Conservation (phyloP, 2,113 vertebrate species). For the Quiscalus mexicanus region DNA sequence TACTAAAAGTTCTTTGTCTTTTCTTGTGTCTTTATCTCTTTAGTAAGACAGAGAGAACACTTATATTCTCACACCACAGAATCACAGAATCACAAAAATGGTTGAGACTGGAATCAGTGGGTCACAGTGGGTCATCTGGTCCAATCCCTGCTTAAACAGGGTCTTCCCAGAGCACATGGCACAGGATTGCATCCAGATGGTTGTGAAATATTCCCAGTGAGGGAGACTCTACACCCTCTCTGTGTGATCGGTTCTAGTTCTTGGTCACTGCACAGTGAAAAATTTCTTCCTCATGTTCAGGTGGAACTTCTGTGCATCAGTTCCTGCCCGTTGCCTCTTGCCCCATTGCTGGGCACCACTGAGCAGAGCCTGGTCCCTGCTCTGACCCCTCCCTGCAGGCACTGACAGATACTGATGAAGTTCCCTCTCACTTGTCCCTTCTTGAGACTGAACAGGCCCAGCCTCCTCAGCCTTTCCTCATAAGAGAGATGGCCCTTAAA, state of each 20-base stretch:
- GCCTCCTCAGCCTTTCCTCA: not conserved
- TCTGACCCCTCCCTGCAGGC: not conserved
- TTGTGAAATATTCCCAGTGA: not conserved
- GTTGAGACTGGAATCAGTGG: not conserved
- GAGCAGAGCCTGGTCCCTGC: not conserved
- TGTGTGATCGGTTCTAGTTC: fast-evolving
- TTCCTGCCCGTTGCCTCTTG: fast-evolving
- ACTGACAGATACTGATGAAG: not conserved
- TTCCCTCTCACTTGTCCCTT: fast-evolving
- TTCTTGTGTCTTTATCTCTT: not conserved
- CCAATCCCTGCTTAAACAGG: too few species aligned
- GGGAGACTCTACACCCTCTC: not conserved
- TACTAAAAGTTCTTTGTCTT: not conserved
- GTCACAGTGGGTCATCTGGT: not conserved
- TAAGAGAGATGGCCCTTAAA: not conserved
- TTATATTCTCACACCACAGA: not conserved
- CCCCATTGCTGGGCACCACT: fast-evolving
- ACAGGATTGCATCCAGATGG: not conserved
- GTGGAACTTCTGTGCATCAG: fast-evolving
- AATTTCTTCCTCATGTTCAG: not conserved
- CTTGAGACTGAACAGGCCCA: fast-evolving
- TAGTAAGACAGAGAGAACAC: not conserved
- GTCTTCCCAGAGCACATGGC: not conserved
- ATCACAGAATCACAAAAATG: not conserved
- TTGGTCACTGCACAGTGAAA: fast-evolving